Base-by-base conservation (phyloP, 1,140 invertebrate genomes). In the Plodia interpunctella region DNA sequence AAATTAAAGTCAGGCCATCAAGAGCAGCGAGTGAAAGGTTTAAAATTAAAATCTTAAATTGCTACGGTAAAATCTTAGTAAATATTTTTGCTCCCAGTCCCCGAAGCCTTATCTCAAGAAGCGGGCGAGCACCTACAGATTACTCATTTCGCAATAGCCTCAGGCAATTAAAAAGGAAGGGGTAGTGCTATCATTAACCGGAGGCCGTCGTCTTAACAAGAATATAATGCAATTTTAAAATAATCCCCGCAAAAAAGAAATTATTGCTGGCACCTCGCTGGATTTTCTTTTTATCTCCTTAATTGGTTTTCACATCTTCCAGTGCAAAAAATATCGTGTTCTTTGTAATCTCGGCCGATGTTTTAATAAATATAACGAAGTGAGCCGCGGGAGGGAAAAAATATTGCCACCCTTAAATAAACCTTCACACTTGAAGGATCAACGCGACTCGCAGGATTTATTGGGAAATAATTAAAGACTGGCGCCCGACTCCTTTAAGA, bases 151-250 rank as follows among this genome's bases (percentile, higher is more conserved):
- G 82, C 83, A 87, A 87, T 89, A 81, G 87, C 87, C 83, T 60
- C 49, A 65, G 82, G 87, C 87, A 89, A 89, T 89, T 87, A 87
- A 87, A 86, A 87, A 84, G 79, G 79, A 89, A 86, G 80, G 85
- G 87, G 87, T 89, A 88, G 78, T 87, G 72, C 72, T 83, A 87
- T 84, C 84, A 87, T 88, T 87, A 87, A 85, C 83, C 80, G 76
- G 72, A 78, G 76, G 79, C 62, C 71, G 70, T 69, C 82, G 79
- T 85, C 84, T 85, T 88, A 88, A 88, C 84, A 87, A 87, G 84
- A 87, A 87, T 87, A 87, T 89, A 89, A 89, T 89, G 87, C 87
- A 89, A 89, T 89, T 89, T 89, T 87, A 89, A 89, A 89, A 89
- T 89, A 89, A 89, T 89, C 83, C 87, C 78, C 80, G 80, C 87